A percentile compares a stretch with the other conserved stretches of the same genome.
Conservation (phyloP, 2,113 vertebrate species). For the Hyperoodon ampullatus region DNA sequence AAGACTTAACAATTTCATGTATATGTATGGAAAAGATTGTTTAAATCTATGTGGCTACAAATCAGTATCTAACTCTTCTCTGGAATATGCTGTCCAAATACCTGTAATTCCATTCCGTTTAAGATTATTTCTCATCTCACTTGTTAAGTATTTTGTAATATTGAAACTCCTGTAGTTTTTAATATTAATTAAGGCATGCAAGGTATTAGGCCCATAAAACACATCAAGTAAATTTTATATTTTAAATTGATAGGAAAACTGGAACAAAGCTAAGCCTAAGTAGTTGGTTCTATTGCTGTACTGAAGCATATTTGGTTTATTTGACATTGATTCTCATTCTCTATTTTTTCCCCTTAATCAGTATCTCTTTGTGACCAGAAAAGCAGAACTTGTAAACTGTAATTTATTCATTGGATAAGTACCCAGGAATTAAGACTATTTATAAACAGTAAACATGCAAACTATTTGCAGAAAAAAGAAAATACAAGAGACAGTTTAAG, state of each 20-base stretch:
- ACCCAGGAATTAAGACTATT: neutral
- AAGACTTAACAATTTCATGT: neutral
- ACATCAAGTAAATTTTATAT: neutral
- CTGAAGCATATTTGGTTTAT: neutral
- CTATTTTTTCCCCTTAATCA: neutral
- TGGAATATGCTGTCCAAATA: neutral
- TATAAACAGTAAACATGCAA: neutral
- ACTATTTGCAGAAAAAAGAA: neutral
- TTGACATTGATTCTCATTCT: neutral
- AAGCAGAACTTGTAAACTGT: neutral
- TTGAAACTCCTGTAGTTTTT: neutral
- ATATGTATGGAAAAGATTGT: neutral
- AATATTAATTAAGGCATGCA: neutral
- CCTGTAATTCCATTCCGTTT: neutral
- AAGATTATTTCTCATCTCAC: neutral
- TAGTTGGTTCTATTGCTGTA: neutral
- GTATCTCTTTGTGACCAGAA: neutral
- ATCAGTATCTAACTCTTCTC: neutral
- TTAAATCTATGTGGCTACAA: neutral
- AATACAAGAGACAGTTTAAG: constrained; percentile 13
- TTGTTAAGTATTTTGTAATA: neutral
- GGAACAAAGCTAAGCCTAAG: neutral
- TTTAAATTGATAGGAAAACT: neutral
- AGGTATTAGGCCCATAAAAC: neutral
- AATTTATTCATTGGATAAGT: neutral